These are phyloP conservation scores for Salvelinus fontinalis DNA, from an alignment of 2,113 vertebrate genomes.

Conservation along the genomic window DNA sequence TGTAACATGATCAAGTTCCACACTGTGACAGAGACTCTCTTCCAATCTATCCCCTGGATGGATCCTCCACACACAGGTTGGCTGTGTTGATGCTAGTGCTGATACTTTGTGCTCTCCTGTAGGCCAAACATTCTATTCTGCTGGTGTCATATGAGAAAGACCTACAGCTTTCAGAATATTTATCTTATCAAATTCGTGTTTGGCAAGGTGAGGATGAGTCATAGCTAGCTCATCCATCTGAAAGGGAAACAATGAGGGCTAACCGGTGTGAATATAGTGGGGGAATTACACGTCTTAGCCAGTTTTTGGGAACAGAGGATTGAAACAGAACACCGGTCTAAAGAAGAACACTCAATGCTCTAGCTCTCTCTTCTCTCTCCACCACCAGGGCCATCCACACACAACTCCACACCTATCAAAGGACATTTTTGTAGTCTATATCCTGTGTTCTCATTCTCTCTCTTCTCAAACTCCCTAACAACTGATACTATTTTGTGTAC, in stretches of 20 bases:
- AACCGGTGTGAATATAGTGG: conserved; percentile 7
- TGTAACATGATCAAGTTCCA: neutral
- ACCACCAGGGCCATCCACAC: neutral
- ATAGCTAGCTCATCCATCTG: neutral
- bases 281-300: conserved; percentile 9
- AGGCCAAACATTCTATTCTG: too few species aligned
- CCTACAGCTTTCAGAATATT: neutral
- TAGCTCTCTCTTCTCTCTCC: neutral
- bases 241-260: conserved; percentile 22
- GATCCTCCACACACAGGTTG: neutral
- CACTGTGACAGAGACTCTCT: neutral
- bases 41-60: neutral
- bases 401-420: neutral
- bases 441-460: neutral
- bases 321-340: conserved; percentile 35
- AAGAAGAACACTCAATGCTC: neutral
- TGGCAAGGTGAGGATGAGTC: conserved; percentile 7
- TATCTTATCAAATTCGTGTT: neutral
- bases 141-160: neutral
- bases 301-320: conserved; percentile 19
- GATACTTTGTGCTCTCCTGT: neutral
- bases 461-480: neutral
- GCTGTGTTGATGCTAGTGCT: too few species aligned
- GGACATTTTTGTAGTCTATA: conserved; percentile 51
- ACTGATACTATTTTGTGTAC: too few species aligned